Evolutionary conservation across 2,888 invertebrate genomes (phyloP).

Genomic region (Merodon equestris): DNA sequence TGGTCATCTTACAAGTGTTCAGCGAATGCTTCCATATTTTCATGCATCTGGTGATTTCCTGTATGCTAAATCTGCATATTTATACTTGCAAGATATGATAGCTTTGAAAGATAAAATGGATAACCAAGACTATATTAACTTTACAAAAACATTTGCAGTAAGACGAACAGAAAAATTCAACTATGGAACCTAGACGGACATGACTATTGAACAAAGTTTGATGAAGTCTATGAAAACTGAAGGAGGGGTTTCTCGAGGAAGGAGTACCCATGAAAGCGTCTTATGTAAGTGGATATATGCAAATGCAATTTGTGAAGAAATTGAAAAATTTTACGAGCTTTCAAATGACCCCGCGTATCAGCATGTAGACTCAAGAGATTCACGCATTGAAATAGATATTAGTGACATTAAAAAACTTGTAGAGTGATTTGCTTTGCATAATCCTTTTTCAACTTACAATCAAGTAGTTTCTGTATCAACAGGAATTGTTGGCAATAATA

Average conservation of each 20-base stretch:
- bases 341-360: background rate
- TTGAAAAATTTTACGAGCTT: background rate
- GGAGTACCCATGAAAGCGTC: background rate
- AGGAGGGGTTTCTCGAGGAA: background rate
- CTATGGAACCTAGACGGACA: background rate
- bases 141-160: constrained; percentile 1
- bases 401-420: background rate
- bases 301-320: background rate
- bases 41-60: background rate
- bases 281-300: background rate
- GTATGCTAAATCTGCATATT: background rate
- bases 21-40: background rate
- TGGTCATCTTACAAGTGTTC: background rate
- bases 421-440: background rate
- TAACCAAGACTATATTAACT: background rate
- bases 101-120: background rate
- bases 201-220: background rate
- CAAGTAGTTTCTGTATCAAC: constrained; percentile 1
- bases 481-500: background rate
- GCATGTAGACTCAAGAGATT: background rate
- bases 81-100: background rate
- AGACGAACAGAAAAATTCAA: background rate
- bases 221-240: too few relatives aligned
- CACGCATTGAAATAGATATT: background rate
- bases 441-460: background rate